Percentiles rank a stretch among this genome's conserved stretches.
Conservation (phyloP, 1,140 invertebrate species). For the Sinonovacula constricta region DNA sequence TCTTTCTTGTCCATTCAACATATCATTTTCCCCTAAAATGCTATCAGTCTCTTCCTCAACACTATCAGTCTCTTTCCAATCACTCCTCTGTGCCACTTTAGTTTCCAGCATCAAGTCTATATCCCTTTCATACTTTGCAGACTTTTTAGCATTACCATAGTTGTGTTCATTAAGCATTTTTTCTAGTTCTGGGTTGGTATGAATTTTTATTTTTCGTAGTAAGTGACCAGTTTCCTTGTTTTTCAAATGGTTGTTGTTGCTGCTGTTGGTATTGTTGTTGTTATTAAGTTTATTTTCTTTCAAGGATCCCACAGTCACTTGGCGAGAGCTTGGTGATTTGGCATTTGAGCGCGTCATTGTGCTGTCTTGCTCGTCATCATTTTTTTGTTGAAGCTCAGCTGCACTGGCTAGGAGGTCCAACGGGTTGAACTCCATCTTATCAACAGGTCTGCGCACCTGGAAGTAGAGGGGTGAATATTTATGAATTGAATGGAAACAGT, state of each 20-base stretch:
- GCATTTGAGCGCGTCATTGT: too few relatives aligned
- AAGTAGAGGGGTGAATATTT: too few relatives aligned
- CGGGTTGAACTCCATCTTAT: conserved; percentile 70
- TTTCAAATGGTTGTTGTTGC: conserved; percentile 29
- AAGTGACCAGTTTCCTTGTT: conserved; percentile 22
- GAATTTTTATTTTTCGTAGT: conserved; percentile 48
- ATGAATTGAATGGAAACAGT: too few relatives aligned
- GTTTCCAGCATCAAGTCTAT: too few relatives aligned
- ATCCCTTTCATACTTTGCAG: conserved; percentile 23
- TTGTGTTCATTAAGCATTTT: conserved; percentile 67
- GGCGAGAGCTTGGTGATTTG: neutral
- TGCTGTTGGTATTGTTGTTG: conserved; percentile 37
- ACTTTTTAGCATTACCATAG: conserved; percentile 58
- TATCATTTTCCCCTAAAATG: too few relatives aligned
- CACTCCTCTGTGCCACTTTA: too few relatives aligned
- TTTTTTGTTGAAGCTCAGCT: conserved; percentile 63
- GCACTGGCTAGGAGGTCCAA: conserved; percentile 72
- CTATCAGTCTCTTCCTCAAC: too few relatives aligned
- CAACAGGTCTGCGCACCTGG: conserved; percentile 3
- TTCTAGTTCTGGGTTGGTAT: conserved; percentile 52
- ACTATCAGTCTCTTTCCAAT: conserved; percentile 9
- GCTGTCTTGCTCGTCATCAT: conserved; percentile 35
- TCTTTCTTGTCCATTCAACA: too few relatives aligned
- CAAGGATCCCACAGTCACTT: neutral
- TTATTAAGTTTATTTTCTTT: conserved; percentile 1